phyloP scores from a whole-genome alignment of 37 sponge, comb jelly and placozoan species.

The Hormiphora californensis region DNA sequence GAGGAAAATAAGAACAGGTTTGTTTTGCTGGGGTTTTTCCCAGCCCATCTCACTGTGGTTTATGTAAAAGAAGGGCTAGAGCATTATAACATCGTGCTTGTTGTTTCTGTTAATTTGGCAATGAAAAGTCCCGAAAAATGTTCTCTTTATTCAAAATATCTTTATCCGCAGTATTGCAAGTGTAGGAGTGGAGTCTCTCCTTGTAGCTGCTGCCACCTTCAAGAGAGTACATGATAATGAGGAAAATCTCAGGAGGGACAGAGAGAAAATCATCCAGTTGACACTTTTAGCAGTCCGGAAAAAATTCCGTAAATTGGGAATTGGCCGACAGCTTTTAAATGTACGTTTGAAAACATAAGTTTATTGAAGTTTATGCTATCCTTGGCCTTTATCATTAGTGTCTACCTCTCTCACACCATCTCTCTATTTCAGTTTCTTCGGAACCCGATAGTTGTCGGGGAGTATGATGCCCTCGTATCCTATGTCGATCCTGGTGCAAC shows the following conservation, averaged over 20 bases:
- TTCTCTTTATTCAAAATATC: not conserved
- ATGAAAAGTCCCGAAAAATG: not conserved
- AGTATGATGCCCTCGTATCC: conserved; percentile 63
- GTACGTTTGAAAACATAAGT: conserved; percentile 5
- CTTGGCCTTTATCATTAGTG: not conserved
- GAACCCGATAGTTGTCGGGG: conserved; percentile 68
- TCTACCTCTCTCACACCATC: not conserved
- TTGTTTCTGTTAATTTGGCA: too few species aligned
- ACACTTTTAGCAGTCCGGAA: conserved; percentile 67
- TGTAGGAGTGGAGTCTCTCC: conserved; percentile 31
- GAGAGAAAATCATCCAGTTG: conserved; percentile 58
- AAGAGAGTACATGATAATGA: conserved; percentile 21
- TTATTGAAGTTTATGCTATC: not conserved
- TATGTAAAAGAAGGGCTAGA: too few species aligned
- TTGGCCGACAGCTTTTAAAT: conserved; percentile 69
- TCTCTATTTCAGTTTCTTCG: conserved; percentile 54
- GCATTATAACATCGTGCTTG: too few species aligned
- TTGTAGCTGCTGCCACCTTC: conserved; percentile 50
- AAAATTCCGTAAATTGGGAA: conserved; percentile 58
- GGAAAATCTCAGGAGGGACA: not conserved
- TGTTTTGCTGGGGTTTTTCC: too few species aligned
- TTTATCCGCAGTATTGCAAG: not conserved
- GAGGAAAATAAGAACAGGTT: not conserved
- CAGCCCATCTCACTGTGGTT: too few species aligned
- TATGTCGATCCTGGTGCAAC: conserved; percentile 78